Conservation (phyloP, 1,140 invertebrate genomes). For the Aphaenogaster ashmeadi region DNA sequence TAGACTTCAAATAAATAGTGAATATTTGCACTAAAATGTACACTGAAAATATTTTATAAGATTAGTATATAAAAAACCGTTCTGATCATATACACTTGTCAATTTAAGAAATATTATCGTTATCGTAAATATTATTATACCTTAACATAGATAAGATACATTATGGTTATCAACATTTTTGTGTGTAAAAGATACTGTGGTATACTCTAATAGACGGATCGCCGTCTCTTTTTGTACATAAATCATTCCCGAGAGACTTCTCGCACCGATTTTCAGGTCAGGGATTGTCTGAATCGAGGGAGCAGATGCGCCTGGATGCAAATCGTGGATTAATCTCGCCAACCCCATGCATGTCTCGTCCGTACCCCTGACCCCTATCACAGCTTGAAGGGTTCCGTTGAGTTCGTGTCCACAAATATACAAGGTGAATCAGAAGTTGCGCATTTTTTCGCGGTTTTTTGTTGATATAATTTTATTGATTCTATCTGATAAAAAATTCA, state of each 20-base stretch:
- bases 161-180: neutral
- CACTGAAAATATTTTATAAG: neutral
- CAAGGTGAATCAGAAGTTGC: conserved; percentile 36
- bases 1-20: neutral
- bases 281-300: conserved; percentile 76
- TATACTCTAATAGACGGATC: conserved; percentile 9
- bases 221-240: conserved; percentile 21
- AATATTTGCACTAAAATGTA: neutral
- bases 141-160: neutral
- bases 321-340: conserved; percentile 85
- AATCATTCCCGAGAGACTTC: conserved; percentile 69
- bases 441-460: conserved; percentile 11
- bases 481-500: neutral
- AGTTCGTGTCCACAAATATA: conserved; percentile 41
- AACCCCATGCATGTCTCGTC: conserved; percentile 70
- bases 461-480: neutral
- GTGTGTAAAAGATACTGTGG: neutral
- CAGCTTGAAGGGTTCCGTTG: conserved; percentile 47
- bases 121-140: neutral
- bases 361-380: conserved; percentile 72
- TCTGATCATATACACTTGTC: neutral
- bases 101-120: neutral
- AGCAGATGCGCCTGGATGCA: conserved; percentile 84
- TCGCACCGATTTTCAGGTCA: conserved; percentile 77
- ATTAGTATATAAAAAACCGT: conserved; percentile 16